Percentiles rank a stretch among this genome's conserved stretches.
Conservation (phyloP, 2,888 invertebrate species). For the Brachylomia viminalis region DNA sequence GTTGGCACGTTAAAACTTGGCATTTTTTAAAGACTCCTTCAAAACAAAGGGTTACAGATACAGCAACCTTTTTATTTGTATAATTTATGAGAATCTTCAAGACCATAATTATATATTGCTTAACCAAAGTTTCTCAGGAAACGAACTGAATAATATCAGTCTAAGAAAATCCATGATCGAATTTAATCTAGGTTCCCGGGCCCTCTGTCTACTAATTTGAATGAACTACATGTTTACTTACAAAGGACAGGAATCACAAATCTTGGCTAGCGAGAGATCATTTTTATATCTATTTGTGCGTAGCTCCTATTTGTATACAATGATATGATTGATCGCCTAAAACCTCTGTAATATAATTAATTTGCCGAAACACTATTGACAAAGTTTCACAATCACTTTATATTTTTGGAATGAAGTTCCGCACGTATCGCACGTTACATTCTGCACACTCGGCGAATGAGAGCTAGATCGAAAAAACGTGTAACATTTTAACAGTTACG, state of each 20-base stretch:
- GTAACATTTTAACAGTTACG: too few relatives aligned
- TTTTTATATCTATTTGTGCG: slow-evolving; percentile 43
- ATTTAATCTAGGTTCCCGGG: background rate
- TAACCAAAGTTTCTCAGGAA: background rate
- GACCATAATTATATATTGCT: too few relatives aligned
- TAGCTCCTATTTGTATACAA: slow-evolving; percentile 4
- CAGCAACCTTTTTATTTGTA: background rate
- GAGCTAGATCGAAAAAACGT: too few relatives aligned
- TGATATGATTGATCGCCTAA: slow-evolving; percentile 17
- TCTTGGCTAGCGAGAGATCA: slow-evolving; percentile 12
- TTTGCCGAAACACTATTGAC: background rate
- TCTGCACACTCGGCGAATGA: too few relatives aligned
- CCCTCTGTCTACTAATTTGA: slow-evolving; percentile 16
- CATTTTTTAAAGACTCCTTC: background rate
- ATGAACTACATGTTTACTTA: slow-evolving; percentile 43
- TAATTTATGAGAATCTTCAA: background rate
- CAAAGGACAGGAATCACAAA: slow-evolving; percentile 25
- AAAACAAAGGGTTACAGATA: background rate
- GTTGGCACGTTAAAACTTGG: background rate
- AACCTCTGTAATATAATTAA: background rate
- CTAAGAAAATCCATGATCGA: slow-evolving; percentile 16
- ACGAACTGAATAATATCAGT: background rate
- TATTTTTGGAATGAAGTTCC: too few relatives aligned
- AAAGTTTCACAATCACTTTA: background rate
- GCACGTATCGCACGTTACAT: too few relatives aligned